A percentile compares a stretch with the other conserved stretches of the same genome.
Evolutionary conservation across 2,888 invertebrate genomes (phyloP).

Genomic region (Ommatoiulus sabulosus): DNA sequence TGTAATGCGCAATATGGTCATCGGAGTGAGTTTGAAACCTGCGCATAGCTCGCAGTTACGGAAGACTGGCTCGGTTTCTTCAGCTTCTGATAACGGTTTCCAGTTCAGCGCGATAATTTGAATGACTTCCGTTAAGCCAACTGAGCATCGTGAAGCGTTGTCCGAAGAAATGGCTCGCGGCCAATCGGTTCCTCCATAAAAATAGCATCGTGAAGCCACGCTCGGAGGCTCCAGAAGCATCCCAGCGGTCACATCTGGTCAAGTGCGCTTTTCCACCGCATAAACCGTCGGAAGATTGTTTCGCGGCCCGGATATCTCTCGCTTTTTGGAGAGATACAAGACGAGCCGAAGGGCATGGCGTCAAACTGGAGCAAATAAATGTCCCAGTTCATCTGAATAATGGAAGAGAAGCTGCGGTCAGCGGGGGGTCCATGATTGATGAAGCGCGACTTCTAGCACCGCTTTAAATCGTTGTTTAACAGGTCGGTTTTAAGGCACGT

Average conservation of each 20-base stretch:
- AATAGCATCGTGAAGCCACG: neutral
- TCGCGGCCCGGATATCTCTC: neutral
- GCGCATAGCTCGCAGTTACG: neutral
- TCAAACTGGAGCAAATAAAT: neutral
- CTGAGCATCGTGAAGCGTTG: neutral
- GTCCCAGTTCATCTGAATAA: neutral
- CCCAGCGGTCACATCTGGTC: conserved; percentile 28
- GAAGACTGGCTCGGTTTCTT: conserved; percentile 17
- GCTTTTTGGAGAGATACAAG: neutral
- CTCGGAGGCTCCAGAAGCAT: neutral
- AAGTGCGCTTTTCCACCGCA: neutral
- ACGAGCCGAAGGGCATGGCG: neutral
- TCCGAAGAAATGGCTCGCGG: neutral
- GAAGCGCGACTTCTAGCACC: neutral
- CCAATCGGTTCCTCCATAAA: conserved; percentile 15
- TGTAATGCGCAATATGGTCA: neutral
- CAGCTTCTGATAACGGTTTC: conserved; percentile 16
- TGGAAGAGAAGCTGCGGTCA: neutral
- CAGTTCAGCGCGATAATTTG: conserved; percentile 6
- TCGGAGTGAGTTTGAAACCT: neutral
- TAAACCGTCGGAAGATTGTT: neutral
- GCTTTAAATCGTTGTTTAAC: neutral
- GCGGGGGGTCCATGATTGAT: neutral
- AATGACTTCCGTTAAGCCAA: conserved; percentile 20
- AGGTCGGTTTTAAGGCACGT: neutral